Conservation (phyloP, 2,888 invertebrate species). For the Pardosa pseudoannulata region DNA sequence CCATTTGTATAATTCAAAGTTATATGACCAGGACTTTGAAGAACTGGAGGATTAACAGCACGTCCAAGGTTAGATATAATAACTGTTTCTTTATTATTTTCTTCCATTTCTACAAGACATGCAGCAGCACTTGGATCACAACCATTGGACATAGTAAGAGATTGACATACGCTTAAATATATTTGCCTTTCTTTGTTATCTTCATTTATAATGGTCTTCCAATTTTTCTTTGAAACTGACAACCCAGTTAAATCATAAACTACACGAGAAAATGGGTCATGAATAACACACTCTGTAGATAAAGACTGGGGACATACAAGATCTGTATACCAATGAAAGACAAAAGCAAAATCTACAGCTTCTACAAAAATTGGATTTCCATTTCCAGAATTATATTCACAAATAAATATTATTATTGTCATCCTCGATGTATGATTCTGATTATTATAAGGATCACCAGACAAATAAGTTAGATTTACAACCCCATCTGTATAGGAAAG, state of each 20-base stretch:
- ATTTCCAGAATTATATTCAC: slow-evolving; percentile 76
- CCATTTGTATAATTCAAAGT: slow-evolving; percentile 75
- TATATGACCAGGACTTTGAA: slow-evolving; percentile 74
- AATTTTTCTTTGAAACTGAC: slow-evolving; percentile 25
- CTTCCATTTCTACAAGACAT: slow-evolving; percentile 36
- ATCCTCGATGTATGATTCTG: slow-evolving; percentile 74
- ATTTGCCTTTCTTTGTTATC: slow-evolving; percentile 38
- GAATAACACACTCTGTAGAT: slow-evolving; percentile 42
- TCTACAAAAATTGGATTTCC: slow-evolving; percentile 76
- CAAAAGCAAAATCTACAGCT: slow-evolving; percentile 75
- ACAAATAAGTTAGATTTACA: slow-evolving; percentile 77
- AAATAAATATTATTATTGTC: slow-evolving; percentile 77
- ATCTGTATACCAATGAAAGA: slow-evolving; percentile 73
- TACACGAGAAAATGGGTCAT: slow-evolving; percentile 44
- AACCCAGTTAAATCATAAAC: slow-evolving; percentile 64
- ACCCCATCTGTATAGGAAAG: slow-evolving; percentile 77
- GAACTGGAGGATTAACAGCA: slow-evolving; percentile 70
- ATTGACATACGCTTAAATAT: slow-evolving; percentile 62
- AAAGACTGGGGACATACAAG: slow-evolving; percentile 60
- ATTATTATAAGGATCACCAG: slow-evolving; percentile 76
- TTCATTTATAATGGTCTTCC: slow-evolving; percentile 36
- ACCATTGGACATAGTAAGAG: slow-evolving; percentile 12
- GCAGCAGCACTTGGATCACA: slow-evolving; percentile 65
- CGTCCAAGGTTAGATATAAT: slow-evolving; percentile 47
- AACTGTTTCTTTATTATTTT: slow-evolving; percentile 24